Evolutionary conservation across 2,113 vertebrate genomes (phyloP), one percentile per base, ranked within the genome.

Genomic region (Oxygymnocypris stewartii): DNA sequence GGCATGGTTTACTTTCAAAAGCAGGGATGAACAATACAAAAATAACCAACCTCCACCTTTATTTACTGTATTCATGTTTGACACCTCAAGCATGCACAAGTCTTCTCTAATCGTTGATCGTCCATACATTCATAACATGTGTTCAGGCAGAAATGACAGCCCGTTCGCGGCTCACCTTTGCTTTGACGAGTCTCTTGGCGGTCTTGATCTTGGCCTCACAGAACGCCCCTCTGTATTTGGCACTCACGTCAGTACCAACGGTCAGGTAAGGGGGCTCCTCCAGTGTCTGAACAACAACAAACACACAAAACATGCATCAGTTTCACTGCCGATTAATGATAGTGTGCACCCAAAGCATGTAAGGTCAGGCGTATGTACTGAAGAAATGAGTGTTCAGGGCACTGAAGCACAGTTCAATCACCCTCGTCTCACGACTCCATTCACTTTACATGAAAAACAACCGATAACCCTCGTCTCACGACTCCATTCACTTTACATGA

Each of bases 151-250:
- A 9, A 11, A 79, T 12, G 69, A 16, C 3, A 11, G 12, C 2
- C 23, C 35, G 1, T 71, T 23, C 28, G 20, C n/a, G 63, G 87
- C 94, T 86, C 96, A 99, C 98, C 97, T 99, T 99, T 86, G 98
- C 98, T 95, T 99, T 99, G 79, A 99, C 97, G 84, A 99, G 97
- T 87, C 97, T 96, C 95, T 99, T 99, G 92, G 97, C 96, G 85
- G 96, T 97, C 95, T 99, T 99, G 90, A 99, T 99, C 93, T 99
- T 99, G 90, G 98, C 98, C 95, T 99, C 98, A 90, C 98, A 99
- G 94, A 99, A 99, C 88, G 98, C 98, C 92, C 98, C 98, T 94
- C 98, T 93, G 88, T 99, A 99, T 91, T 99, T 99, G 6, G 98
- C 98, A 87, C 98, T 99, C 74, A 99, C 98, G 92, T 99, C 98